Evolutionary conservation across 2,888 invertebrate genomes (phyloP), one percentile per base, ranked within the genome.

Genomic region (Therioaphis trifolii): DNA sequence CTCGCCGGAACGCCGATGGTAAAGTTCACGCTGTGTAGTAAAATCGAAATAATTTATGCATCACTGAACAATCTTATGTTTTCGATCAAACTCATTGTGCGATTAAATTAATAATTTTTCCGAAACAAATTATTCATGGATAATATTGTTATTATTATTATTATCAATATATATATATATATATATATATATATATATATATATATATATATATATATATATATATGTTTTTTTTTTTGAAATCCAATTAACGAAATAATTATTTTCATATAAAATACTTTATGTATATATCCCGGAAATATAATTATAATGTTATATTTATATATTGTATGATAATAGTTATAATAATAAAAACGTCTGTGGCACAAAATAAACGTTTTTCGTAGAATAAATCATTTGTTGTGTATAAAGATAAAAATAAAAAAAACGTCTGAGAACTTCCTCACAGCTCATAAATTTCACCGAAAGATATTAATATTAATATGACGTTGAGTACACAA

Each of bases 401-500:
- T 49, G 66, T 77, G 15, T 61, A 27, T 2, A 75, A n/a, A 75
- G 58, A 61, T 58, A 75, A 29, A 43, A 75, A 43, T n/a, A n/a
- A 43, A 0, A 49, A 58, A 18, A 55, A 7, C 5, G 27, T 46
- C 11, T 4, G 40, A 0, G 46, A 76, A 63, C 15, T 63, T 66
- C 15, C 15, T 21, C 24, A 24, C 49, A 5, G 35, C 63, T 52
- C 63, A 66, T 66, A 66, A 77, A 77, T 29, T 46, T 66, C 63
- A 77, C 21, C 0, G 21, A 66, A 66, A 21, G 9, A 77, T 58
- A 66, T 77, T 77, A 77, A 77, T 77, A 52, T 72, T 72, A 29
- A 49, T 72, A 49, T 63, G 9, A 66, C 18, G 77, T 77, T 77
- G 15, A 49, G 49, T 49, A 77, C 18, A 66, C 63, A 46, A 66